A percentile compares a stretch with the other conserved stretches of the same genome.
Evolutionary conservation across 2,113 vertebrate genomes (phyloP).

Genomic region (Hipposideros armiger): DNA sequence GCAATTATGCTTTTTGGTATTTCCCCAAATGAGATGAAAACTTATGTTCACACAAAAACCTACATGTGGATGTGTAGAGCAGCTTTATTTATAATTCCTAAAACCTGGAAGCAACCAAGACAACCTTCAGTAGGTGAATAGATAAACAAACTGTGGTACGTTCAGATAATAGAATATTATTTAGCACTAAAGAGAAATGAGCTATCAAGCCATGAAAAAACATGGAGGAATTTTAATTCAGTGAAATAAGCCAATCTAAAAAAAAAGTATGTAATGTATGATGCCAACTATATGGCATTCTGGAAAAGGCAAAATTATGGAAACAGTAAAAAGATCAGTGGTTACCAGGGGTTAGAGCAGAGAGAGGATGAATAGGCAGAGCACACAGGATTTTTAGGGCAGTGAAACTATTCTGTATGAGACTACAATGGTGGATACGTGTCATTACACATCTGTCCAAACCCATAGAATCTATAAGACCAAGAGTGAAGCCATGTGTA

Average conservation of each 20-base stretch:
- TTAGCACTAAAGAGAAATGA: background rate
- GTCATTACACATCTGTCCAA: background rate
- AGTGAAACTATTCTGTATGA: background rate
- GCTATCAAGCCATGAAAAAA: background rate
- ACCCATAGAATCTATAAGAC: background rate
- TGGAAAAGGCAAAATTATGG: background rate
- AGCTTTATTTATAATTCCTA: background rate
- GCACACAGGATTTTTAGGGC: background rate
- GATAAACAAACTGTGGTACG: background rate
- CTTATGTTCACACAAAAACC: background rate
- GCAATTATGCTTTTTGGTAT: background rate
- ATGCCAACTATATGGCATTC: background rate
- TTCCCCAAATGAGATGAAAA: background rate
- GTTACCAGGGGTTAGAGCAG: background rate
- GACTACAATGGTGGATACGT: background rate
- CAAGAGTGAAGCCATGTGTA: background rate
- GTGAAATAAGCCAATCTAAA: background rate
- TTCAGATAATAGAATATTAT: background rate
- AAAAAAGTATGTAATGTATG: background rate
- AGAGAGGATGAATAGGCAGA: too few relatives aligned
- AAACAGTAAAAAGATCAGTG: background rate
- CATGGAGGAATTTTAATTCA: background rate
- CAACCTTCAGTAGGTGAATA: background rate
- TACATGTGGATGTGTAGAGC: background rate
- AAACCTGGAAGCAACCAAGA: conserved; percentile 16